Conservation (phyloP, 2,888 invertebrate genomes). For the Polyommatus iphigenia region DNA sequence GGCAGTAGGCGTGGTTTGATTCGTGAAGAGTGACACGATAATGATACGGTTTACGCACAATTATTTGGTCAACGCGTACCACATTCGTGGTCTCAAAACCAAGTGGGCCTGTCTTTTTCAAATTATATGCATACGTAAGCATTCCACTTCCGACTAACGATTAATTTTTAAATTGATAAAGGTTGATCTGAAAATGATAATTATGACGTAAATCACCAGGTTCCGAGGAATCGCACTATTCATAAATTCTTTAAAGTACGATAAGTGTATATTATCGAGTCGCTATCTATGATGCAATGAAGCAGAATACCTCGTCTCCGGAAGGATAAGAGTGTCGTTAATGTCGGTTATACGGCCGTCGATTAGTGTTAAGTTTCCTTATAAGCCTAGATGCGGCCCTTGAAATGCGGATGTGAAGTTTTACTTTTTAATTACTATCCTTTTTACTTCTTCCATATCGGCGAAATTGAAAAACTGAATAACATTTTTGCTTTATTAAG, state of each 20-base stretch:
- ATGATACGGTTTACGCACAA: not conserved
- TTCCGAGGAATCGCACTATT: not conserved
- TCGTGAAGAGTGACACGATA: constrained; percentile 12
- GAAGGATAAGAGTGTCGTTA: constrained; percentile 27
- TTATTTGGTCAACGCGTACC: constrained; percentile 4
- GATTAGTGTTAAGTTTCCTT: constrained; percentile 27
- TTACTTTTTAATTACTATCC: constrained; percentile 27
- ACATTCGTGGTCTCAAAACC: not conserved
- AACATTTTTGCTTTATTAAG: not conserved
- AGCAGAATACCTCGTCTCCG: constrained; percentile 29
- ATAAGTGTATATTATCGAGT: constrained; percentile 7
- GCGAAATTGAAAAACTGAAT: not conserved
- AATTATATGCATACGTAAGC: not conserved
- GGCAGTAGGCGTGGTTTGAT: not conserved
- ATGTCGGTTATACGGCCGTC: constrained; percentile 31
- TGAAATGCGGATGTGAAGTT: constrained; percentile 25
- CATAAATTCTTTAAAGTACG: constrained; percentile 11
- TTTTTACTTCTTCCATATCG: not conserved
- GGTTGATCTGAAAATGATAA: constrained; percentile 9
- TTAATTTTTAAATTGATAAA: not conserved
- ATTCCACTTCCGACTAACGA: not conserved
- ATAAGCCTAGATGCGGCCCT: not conserved
- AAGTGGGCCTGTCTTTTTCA: not conserved
- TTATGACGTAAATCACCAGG: constrained; percentile 22
- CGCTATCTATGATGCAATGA: constrained; percentile 28